Evolutionary conservation across 2,113 vertebrate genomes (phyloP).

Genomic region (Mobula birostris): DNA sequence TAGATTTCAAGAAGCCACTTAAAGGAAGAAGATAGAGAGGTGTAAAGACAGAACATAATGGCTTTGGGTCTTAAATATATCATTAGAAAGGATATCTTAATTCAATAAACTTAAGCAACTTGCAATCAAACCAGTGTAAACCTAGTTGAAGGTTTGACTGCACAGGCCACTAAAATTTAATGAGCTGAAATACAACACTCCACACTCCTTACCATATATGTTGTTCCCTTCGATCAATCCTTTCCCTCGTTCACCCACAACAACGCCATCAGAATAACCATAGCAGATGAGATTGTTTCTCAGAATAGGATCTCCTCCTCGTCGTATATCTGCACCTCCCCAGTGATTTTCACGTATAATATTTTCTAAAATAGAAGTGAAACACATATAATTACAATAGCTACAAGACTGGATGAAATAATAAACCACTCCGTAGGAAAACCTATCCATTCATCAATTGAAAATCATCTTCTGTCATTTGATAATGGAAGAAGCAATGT

Average conservation of each 20-base stretch:
- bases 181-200: neutral
- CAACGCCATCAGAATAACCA: conserved; percentile 76
- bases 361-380: conserved; percentile 59
- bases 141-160: neutral
- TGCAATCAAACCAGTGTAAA: neutral
- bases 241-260: conserved; percentile 75
- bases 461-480: neutral
- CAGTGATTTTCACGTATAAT: conserved; percentile 84
- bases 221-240: conserved; percentile 80
- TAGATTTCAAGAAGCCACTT: no score
- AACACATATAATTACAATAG: neutral
- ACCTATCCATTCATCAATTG: neutral
- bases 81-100: neutral
- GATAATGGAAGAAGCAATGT: neutral
- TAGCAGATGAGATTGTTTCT: conserved; percentile 82
- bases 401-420: neutral
- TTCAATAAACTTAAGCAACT: neutral
- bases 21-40: no score
- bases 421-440: neutral
- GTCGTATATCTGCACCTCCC: conserved; percentile 79
- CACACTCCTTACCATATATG: conserved; percentile 67
- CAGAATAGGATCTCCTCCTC: conserved; percentile 72
- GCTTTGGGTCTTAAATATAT: neutral
- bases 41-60: no score
- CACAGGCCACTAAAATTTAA: neutral